phyloP scores from a whole-genome alignment of 2,797 vertebrate species.

The Staurois parvus region DNA sequence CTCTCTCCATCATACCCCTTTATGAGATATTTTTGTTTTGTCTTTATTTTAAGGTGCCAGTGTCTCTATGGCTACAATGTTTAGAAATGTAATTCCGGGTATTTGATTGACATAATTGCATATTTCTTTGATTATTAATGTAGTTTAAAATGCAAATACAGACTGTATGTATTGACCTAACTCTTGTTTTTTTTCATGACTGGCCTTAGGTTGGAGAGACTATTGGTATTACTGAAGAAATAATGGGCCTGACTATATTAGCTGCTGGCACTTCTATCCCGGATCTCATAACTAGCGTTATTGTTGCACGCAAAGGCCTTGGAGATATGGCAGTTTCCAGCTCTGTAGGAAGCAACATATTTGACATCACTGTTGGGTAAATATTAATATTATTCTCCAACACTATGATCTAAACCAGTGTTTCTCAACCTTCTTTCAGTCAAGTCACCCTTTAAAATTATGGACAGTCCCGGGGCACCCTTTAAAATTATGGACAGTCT shows the following conservation, averaged over 20 bases:
- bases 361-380: conserved; percentile 98
- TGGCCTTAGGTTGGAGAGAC: conserved; percentile 91
- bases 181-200: not conserved
- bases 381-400: conserved; percentile 62
- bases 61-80: too few relatives aligned
- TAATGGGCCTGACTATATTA: conserved; percentile 97
- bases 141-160: not conserved
- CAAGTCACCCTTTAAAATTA: too few relatives aligned
- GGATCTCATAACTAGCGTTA: conserved; percentile 97
- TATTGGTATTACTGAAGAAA: conserved; percentile 96
- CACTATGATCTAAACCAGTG: not conserved
- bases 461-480: too few relatives aligned
- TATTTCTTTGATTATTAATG: too few relatives aligned
- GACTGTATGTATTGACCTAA: not conserved
- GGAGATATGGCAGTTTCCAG: conserved; percentile 99
- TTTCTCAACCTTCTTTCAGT: too few relatives aligned
- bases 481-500: too few relatives aligned
- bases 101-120: too few relatives aligned
- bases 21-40: too few relatives aligned
- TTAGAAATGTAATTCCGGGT: too few relatives aligned
- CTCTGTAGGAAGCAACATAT: conserved; percentile 98
- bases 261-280: conserved; percentile 97
- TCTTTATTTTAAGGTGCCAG: too few relatives aligned
- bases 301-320: conserved; percentile 95
- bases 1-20: too few relatives aligned